phyloP scores from a whole-genome alignment of 2,113 vertebrate species.

The Xiphophorus couchianus region DNA sequence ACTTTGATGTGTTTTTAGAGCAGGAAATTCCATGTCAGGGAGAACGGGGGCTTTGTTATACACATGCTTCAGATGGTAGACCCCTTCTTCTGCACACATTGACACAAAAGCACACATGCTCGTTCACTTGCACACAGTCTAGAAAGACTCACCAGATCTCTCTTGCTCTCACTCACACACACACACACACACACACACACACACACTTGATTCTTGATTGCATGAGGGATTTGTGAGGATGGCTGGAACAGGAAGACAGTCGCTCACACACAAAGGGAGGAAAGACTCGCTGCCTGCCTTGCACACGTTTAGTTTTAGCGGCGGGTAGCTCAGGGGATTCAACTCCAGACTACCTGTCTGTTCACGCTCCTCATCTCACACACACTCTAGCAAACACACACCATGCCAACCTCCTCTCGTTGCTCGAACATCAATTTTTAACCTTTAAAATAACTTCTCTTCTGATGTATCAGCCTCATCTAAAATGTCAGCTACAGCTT shows the following conservation, averaged over 20 bases:
- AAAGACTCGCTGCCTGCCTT: constrained; percentile 73
- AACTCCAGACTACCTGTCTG: constrained; percentile 71
- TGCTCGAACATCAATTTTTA: constrained; percentile 45
- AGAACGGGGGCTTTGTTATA: constrained; percentile 78
- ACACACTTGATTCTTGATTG: constrained; percentile 21
- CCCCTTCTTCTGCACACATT: constrained; percentile 2
- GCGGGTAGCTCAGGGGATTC: constrained; percentile 57
- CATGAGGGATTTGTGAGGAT: constrained; percentile 50
- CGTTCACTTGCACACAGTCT: too few species aligned
- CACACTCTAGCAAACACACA: constrained; percentile 38
- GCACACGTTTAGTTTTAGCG: constrained; percentile 70
- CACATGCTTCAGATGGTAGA: constrained; percentile 29
- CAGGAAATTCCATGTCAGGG: constrained; percentile 70
- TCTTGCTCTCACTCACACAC: too few species aligned
- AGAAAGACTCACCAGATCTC: too few species aligned
- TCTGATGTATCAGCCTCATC: constrained; percentile 25
- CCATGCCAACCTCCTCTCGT: constrained; percentile 56
- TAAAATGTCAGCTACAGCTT: constrained; percentile 60
- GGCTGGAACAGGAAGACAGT: constrained; percentile 58
- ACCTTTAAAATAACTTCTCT: constrained; percentile 50
- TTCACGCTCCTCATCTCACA: constrained; percentile 35
- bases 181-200: background rate
- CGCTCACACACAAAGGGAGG: constrained; percentile 72
- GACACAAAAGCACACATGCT: too few species aligned
- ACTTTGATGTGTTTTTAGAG: constrained; percentile 32